These are phyloP conservation scores for Oscheius sp. DNA, from an alignment of 2,888 invertebrate species.

Conservation along the genomic window DNA sequence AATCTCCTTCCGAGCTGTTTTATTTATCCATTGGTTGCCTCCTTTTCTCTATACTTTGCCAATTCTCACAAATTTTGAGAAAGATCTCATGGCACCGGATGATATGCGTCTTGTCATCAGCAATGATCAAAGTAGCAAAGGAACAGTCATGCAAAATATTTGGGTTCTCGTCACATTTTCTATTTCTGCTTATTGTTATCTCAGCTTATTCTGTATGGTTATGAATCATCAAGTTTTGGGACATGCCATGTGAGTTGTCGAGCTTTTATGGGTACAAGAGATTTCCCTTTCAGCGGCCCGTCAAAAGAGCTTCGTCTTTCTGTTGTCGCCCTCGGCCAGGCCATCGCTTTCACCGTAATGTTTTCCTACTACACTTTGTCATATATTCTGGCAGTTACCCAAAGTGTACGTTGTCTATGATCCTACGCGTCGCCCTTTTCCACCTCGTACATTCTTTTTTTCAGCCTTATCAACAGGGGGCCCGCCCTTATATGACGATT, in stretches of 20 bases:
- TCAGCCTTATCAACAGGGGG: neutral
- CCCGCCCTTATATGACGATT: constrained; percentile 10
- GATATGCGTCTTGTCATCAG: constrained; percentile 1
- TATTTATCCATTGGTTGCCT: constrained; percentile 16
- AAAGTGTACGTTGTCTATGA: constrained; percentile 2
- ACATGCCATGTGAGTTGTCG: neutral
- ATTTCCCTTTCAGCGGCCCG: neutral
- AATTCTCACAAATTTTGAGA: neutral
- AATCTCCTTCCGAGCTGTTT: constrained; percentile 1
- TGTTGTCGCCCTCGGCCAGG: constrained; percentile 8
- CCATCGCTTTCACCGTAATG: neutral
- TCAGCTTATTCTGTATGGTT: neutral
- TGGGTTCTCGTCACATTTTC: constrained; percentile 3
- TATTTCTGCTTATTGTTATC: constrained; percentile 16
- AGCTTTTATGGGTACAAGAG: too few species aligned
- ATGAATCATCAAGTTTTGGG: neutral
- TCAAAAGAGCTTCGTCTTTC: constrained; percentile 10
- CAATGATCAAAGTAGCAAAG: neutral
- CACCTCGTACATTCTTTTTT: neutral
- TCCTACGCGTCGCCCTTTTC: neutral
- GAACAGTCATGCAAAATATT: neutral
- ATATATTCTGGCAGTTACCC: neutral
- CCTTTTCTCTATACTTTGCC: constrained; percentile 11
- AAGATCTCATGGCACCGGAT: constrained; percentile 10
- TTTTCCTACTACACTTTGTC: neutral